Evolutionary conservation across 2,113 vertebrate genomes (phyloP), one percentile per base, ranked within the genome.

Genomic region (Pogona vitticeps): DNA sequence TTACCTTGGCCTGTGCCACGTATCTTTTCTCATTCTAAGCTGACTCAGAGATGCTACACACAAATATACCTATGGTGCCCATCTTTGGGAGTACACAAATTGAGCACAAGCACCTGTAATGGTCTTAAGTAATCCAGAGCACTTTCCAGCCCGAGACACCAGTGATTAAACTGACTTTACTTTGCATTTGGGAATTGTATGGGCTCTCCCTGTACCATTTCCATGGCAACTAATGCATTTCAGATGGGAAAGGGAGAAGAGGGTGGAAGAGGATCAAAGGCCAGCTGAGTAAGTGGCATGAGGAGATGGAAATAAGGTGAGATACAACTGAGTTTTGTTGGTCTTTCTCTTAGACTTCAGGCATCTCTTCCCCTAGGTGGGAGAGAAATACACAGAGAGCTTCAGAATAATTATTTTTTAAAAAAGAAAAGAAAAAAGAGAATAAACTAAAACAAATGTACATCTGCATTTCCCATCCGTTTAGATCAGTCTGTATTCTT

Each of bases 151-250:
- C 58, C 59, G 63, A 82, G 58, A 21, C 80, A 26, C 73, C 79
- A 58, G 42, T 68, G 75, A 70, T 85, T 88, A 88, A 76, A 28
- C 63, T 56, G 61, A 71, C 46, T 81, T 80, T 56, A 75, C 46
- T 75, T 80, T 85, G 77, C 83, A 80, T 84, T 73, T n/a, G 76
- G 72, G 83, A 59, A 59, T n/a, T 70, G 9, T 28, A 86, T 90
- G 84, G 90, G 80, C 83, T 38, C 86, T 89, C 93, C 95, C 91
- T 87, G 58, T 84, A 9, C 2, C 8, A 94, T 95, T 95, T 94
- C 94, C 93, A 95, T 94, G 92, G 94, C 91, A 95, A 95, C 93
- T 85, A 88, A 90, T 89, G 88, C 85, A 93, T 92, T 94, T 95
- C 91, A 91, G 90, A 94, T 91, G 88, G 90, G 84, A 86, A 88